Conservation (phyloP, 2,113 vertebrate species). For the Pterocles gutturalis region DNA sequence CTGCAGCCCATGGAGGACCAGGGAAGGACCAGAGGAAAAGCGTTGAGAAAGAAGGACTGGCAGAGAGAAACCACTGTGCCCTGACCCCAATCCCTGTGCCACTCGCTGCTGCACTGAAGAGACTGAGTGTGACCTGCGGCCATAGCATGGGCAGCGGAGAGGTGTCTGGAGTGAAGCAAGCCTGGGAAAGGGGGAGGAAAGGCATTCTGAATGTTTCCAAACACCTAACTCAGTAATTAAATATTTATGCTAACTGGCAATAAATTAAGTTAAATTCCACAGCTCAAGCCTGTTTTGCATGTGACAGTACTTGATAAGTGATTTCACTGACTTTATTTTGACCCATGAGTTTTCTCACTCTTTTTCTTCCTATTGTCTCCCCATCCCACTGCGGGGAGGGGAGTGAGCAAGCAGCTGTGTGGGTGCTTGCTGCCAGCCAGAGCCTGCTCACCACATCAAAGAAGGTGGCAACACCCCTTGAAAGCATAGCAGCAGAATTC, state of each 20-base stretch:
- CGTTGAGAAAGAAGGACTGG: neutral
- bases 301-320: neutral
- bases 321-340: neutral
- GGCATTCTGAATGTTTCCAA: neutral
- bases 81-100: neutral
- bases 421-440: neutral
- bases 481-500: neutral
- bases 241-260: neutral
- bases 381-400: neutral
- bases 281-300: neutral
- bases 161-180: neutral
- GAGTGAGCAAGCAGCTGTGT: accelerated
- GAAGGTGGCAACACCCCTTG: neutral
- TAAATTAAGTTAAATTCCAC: neutral
- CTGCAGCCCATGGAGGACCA: neutral
- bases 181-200: neutral
- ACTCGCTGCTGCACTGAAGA: accelerated
- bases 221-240: neutral
- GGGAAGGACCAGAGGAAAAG: neutral
- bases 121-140: neutral
- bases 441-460: neutral
- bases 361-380: neutral
- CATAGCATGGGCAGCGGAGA: neutral
- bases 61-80: neutral
- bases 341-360: neutral